Conservation (phyloP, 2,888 invertebrate genomes). For the Agonopterix subpropinquella region DNA sequence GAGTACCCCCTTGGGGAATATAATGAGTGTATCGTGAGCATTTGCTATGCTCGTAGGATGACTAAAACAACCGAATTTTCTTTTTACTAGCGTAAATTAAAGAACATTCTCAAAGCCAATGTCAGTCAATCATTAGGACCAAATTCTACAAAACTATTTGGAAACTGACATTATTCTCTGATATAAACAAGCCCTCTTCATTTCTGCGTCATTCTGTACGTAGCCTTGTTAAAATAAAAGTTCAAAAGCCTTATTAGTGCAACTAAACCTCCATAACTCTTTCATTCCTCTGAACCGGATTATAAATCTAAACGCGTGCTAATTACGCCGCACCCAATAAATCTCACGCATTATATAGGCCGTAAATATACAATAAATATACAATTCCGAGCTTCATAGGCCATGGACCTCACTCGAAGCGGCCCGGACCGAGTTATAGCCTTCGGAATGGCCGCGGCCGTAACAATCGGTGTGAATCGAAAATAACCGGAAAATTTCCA, state of each 20-base stretch:
- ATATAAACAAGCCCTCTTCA: too few species aligned
- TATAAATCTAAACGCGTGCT: constrained; percentile 56
- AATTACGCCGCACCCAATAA: constrained; percentile 64
- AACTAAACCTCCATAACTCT: constrained; percentile 8
- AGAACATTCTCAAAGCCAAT: too few species aligned
- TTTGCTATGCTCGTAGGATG: too few species aligned
- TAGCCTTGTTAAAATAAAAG: constrained; percentile 10
- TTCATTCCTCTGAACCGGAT: constrained; percentile 20
- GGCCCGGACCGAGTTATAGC: constrained; percentile 52
- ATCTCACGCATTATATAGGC: constrained; percentile 60
- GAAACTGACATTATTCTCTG: too few species aligned
- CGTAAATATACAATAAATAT: constrained; percentile 62
- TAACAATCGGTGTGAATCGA: constrained; percentile 70
- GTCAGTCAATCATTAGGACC: too few species aligned
- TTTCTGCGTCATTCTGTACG: too few species aligned
- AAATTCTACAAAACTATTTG: too few species aligned
- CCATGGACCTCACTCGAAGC: constrained; percentile 69
- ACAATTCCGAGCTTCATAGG: constrained; percentile 52
- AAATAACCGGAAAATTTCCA: constrained; percentile 73
- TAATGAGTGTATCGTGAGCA: too few species aligned
- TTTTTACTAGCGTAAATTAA: too few species aligned
- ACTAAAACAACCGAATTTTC: too few species aligned
- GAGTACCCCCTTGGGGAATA: too few species aligned
- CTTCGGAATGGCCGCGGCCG: constrained; percentile 49
- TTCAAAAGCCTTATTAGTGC: constrained; percentile 43